A percentile compares a stretch with the other conserved stretches of the same genome.
Evolutionary conservation across 2,888 invertebrate species (phyloP).

Genomic region (Zaprionus lineosus): DNA sequence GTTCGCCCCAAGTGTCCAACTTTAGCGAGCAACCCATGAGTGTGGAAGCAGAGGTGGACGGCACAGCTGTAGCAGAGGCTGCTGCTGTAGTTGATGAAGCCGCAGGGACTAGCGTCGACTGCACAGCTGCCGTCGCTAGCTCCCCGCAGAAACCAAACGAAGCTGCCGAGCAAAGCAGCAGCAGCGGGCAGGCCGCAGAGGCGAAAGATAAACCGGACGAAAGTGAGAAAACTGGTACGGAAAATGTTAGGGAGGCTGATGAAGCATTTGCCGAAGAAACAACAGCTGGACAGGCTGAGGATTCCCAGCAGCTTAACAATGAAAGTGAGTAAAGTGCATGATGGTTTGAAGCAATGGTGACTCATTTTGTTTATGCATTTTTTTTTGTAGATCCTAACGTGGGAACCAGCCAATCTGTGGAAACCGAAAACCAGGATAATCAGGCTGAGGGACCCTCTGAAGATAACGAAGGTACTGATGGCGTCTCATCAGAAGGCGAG

Average conservation of each 20-base stretch:
- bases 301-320: slow-evolving; percentile 68
- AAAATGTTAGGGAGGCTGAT: slow-evolving; percentile 81
- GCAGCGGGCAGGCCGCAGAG: slow-evolving; percentile 40
- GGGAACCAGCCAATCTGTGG: slow-evolving; percentile 83
- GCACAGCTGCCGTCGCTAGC: slow-evolving; percentile 38
- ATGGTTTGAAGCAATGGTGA: too few species aligned
- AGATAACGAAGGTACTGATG: slow-evolving; percentile 82
- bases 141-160: slow-evolving; percentile 57
- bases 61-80: slow-evolving; percentile 71
- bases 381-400: slow-evolving; percentile 81
- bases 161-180: slow-evolving; percentile 46
- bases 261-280: slow-evolving; percentile 83
- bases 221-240: slow-evolving; percentile 79
- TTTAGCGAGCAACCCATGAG: slow-evolving; percentile 84
- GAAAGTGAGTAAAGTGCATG: slow-evolving; percentile 68
- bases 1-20: slow-evolving; percentile 90
- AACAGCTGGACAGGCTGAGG: slow-evolving; percentile 63
- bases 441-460: slow-evolving; percentile 76
- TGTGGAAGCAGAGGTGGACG: slow-evolving; percentile 58
- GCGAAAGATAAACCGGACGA: slow-evolving; percentile 50
- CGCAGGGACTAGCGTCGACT: slow-evolving; percentile 49
- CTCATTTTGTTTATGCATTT: too few species aligned
- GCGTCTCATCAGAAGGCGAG: slow-evolving; percentile 86
- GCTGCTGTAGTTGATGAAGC: slow-evolving; percentile 44
- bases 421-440: slow-evolving; percentile 80